phyloP scores from a whole-genome alignment of 2,797 vertebrate species.

The Rhinogobio ventralis region DNA sequence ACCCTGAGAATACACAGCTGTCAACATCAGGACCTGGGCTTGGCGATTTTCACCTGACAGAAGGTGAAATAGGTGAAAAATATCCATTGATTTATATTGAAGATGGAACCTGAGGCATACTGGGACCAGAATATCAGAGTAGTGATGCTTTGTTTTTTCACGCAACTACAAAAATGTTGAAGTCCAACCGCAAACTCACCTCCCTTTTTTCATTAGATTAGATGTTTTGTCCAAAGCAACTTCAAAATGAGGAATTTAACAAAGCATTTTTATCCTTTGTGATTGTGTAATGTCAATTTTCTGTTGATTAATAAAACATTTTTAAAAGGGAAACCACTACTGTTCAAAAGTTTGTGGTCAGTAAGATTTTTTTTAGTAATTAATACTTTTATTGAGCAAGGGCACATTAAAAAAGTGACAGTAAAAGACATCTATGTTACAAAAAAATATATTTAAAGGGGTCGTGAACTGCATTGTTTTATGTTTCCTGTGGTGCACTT shows the following conservation, averaged over 20 bases:
- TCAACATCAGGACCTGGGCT: neutral
- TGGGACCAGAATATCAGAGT: neutral
- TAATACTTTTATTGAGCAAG: neutral
- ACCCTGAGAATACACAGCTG: neutral
- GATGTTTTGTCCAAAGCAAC: neutral
- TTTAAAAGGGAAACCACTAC: neutral
- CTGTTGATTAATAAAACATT: neutral
- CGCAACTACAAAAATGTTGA: neutral
- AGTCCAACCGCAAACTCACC: neutral
- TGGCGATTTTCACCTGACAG: neutral
- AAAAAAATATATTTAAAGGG: neutral
- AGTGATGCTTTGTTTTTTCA: neutral
- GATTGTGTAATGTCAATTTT: neutral
- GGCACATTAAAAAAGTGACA: neutral
- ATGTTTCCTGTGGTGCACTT: no score
- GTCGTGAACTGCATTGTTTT: no score
- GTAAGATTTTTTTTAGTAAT: neutral
- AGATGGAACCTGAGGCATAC: neutral
- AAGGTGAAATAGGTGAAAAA: neutral
- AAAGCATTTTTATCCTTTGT: neutral
- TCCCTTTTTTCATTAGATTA: neutral
- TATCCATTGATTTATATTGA: neutral
- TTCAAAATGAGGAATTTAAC: neutral
- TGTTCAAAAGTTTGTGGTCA: neutral
- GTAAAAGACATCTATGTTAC: neutral